phyloP scores from a whole-genome alignment of 2,113 vertebrate genomes.

The Camelus dromedarius region DNA sequence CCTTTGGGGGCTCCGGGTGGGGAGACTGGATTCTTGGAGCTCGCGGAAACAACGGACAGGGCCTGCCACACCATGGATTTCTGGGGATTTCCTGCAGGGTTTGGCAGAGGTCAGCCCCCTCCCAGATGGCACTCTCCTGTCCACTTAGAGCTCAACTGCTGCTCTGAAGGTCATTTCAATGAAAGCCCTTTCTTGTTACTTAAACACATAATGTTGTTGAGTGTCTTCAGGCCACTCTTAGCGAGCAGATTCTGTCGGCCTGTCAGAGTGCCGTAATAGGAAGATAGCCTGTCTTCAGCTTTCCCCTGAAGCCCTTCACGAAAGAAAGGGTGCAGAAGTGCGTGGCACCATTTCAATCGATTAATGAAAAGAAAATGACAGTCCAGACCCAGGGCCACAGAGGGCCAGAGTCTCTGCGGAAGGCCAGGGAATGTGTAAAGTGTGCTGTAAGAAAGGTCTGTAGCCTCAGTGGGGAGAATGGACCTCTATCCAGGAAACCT shows the following conservation, averaged over 20 bases:
- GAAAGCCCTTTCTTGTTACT: background rate
- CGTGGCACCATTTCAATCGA: background rate
- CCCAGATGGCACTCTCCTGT: background rate
- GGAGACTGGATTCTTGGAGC: conserved; percentile 47
- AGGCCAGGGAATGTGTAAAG: accelerated
- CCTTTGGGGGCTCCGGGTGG: conserved; percentile 35
- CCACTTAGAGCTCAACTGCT: background rate
- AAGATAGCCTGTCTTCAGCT: background rate
- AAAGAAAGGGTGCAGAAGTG: background rate
- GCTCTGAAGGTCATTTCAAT: background rate
- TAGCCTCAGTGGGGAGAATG: background rate
- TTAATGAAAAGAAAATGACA: background rate
- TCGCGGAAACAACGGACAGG: background rate
- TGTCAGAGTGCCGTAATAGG: background rate
- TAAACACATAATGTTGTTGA: background rate
- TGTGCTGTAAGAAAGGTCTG: accelerated
- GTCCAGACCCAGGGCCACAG: background rate
- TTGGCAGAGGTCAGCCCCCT: background rate
- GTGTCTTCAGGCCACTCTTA: background rate
- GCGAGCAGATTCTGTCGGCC: background rate
- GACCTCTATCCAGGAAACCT: background rate
- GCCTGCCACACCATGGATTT: accelerated
- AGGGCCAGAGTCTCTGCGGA: background rate
- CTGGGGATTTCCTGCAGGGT: background rate
- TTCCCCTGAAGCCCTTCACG: background rate